Conservation (phyloP, 2,113 vertebrate species). For the Takifugu bimaculatus region DNA sequence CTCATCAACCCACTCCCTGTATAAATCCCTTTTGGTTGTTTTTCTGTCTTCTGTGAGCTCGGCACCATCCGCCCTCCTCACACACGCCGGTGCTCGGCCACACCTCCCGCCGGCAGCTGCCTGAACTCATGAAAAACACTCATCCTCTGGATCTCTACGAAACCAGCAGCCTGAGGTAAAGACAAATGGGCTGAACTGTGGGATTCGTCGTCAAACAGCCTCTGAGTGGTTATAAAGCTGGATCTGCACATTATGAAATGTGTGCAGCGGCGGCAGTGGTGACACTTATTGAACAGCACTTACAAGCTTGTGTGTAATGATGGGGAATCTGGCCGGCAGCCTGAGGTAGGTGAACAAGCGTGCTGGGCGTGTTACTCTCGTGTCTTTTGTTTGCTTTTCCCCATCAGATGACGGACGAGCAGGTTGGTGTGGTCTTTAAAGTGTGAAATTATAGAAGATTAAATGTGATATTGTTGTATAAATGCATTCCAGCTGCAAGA, state of each 20-base stretch:
- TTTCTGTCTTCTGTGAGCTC: slow-evolving; percentile 58
- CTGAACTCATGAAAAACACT: slow-evolving; percentile 33
- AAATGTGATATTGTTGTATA: no score
- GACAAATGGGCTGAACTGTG: slow-evolving; percentile 36
- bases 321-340: slow-evolving; percentile 24
- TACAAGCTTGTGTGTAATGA: slow-evolving; percentile 23
- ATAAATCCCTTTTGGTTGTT: slow-evolving; percentile 62
- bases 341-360: neutral
- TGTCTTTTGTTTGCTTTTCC: no score
- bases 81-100: neutral
- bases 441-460: no score
- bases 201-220: slow-evolving; percentile 1
- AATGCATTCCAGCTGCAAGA: no score
- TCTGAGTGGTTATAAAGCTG: slow-evolving; percentile 39
- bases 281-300: slow-evolving; percentile 33
- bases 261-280: slow-evolving; percentile 29
- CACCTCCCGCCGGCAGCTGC: slow-evolving; percentile 28
- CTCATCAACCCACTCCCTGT: slow-evolving; percentile 25
- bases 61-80: slow-evolving; percentile 54
- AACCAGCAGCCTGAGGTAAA: slow-evolving; percentile 62
- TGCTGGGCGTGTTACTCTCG: no score
- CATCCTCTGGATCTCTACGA: slow-evolving; percentile 45
- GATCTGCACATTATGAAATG: slow-evolving; percentile 11
- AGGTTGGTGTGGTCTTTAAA: no score
- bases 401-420: no score